These are phyloP conservation scores for Manis crassicaudata DNA, from an alignment of 2,797 vertebrate genomes.

Conservation along the genomic window DNA sequence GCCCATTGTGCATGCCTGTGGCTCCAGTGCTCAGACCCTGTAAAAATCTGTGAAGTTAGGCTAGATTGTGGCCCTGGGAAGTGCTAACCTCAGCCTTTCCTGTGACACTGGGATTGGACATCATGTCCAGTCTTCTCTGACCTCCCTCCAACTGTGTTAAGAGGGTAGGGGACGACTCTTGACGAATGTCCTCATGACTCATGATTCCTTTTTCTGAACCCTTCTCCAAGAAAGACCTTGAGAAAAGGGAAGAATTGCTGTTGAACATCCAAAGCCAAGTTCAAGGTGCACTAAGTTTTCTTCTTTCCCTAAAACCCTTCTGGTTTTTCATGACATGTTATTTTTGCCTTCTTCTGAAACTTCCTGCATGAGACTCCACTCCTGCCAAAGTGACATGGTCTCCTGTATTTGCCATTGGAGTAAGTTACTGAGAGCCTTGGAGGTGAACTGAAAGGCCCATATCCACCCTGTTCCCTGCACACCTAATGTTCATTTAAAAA, in stretches of 20 bases:
- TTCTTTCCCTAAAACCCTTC: not conserved
- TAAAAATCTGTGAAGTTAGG: not conserved
- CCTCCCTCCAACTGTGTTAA: not conserved
- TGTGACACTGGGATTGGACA: not conserved
- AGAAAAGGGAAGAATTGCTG: not conserved
- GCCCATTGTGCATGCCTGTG: not conserved
- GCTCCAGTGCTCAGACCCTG: not conserved
- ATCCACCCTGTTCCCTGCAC: not conserved
- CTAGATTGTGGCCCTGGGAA: not conserved
- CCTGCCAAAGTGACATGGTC: not conserved
- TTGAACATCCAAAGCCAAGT: not conserved
- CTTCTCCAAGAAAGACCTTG: not conserved
- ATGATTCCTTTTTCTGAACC: not conserved
- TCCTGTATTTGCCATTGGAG: not conserved
- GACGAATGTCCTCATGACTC: not conserved
- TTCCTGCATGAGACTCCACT: not conserved
- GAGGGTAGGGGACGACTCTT: not conserved
- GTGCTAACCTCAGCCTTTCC: not conserved
- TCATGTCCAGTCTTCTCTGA: not conserved
- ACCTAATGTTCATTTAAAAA: not conserved
- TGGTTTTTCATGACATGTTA: not conserved
- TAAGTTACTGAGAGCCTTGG: not conserved
- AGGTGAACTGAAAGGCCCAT: not conserved
- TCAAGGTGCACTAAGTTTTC: not conserved
- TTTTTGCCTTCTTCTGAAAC: constrained; percentile 26